Conservation (phyloP, 2,113 vertebrate species). For the Astatotilapia flaviijosephi region DNA sequence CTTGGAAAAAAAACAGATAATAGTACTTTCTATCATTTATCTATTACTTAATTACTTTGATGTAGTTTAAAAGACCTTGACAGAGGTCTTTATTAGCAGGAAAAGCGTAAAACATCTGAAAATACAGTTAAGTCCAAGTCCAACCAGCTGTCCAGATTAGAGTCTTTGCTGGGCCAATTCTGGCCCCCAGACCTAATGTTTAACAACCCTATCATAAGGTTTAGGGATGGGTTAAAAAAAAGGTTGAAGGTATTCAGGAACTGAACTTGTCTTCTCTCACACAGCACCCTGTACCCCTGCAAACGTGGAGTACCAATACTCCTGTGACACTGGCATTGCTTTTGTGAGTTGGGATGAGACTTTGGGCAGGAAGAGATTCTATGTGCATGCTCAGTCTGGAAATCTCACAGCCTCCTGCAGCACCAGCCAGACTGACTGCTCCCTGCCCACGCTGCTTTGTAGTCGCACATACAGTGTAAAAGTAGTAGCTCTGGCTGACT, state of each 20-base stretch:
- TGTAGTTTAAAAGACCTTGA: not conserved
- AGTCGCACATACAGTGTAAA: constrained; percentile 50
- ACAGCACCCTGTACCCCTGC: constrained; percentile 67
- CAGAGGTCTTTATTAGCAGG: not conserved
- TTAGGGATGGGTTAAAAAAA: not conserved
- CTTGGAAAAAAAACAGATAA: fast-evolving
- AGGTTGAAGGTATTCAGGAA: not conserved
- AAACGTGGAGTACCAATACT: constrained; percentile 46
- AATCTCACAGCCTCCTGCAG: constrained; percentile 18
- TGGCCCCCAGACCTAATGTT: not conserved
- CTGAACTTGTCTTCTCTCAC: not conserved
- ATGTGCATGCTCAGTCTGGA: not conserved
- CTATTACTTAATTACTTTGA: not conserved
- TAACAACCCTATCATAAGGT: not conserved
- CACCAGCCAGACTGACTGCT: constrained; percentile 42
- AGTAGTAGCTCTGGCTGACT: constrained; percentile 49
- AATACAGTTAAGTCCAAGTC: not conserved
- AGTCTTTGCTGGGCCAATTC: not conserved
- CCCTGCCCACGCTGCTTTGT: constrained; percentile 53
- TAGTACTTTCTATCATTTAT: not conserved
- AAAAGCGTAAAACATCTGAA: not conserved
- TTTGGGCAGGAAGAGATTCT: constrained; percentile 52
- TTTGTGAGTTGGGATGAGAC: constrained; percentile 65
- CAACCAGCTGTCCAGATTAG: not conserved
- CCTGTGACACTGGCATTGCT: constrained; percentile 44